Conservation (phyloP, 2,888 invertebrate genomes). For the Epirrita christyi region DNA sequence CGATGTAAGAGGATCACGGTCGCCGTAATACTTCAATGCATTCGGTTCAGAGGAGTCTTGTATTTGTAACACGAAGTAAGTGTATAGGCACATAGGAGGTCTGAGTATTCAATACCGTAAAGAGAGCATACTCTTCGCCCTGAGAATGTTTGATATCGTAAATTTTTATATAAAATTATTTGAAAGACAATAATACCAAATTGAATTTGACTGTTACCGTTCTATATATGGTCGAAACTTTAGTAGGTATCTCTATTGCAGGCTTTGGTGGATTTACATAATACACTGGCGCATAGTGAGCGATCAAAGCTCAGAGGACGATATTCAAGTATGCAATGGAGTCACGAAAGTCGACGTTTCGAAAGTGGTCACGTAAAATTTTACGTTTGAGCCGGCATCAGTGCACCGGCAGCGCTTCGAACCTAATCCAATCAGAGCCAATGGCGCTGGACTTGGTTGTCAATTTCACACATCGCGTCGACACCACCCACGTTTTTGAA, state of each 20-base stretch:
- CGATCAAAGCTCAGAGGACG: slow-evolving; percentile 61
- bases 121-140: background rate
- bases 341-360: slow-evolving; percentile 71
- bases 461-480: slow-evolving; percentile 68
- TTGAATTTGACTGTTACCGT: slow-evolving; percentile 47
- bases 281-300: slow-evolving; percentile 62
- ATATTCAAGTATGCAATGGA: slow-evolving; percentile 69
- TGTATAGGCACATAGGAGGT: background rate
- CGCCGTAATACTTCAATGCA: slow-evolving; percentile 55
- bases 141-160: slow-evolving; percentile 19
- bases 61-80: background rate
- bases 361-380: slow-evolving; percentile 84
- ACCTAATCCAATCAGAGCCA: slow-evolving; percentile 81
- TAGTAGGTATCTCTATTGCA: slow-evolving; percentile 56
- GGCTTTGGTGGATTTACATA: slow-evolving; percentile 70
- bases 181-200: slow-evolving; percentile 45
- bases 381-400: slow-evolving; percentile 78
- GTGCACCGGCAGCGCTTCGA: slow-evolving; percentile 72
- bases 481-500: slow-evolving; percentile 33
- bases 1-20: slow-evolving; percentile 73
- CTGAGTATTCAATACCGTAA: background rate
- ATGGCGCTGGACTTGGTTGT: slow-evolving; percentile 74
- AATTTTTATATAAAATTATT: slow-evolving; percentile 24
- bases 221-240: slow-evolving; percentile 47
- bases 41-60: slow-evolving; percentile 45